Percentiles rank a stretch among this genome's conserved stretches.
Evolutionary conservation across 2,113 vertebrate genomes (phyloP).

Genomic region (Melanotaenia duboulayi): DNA sequence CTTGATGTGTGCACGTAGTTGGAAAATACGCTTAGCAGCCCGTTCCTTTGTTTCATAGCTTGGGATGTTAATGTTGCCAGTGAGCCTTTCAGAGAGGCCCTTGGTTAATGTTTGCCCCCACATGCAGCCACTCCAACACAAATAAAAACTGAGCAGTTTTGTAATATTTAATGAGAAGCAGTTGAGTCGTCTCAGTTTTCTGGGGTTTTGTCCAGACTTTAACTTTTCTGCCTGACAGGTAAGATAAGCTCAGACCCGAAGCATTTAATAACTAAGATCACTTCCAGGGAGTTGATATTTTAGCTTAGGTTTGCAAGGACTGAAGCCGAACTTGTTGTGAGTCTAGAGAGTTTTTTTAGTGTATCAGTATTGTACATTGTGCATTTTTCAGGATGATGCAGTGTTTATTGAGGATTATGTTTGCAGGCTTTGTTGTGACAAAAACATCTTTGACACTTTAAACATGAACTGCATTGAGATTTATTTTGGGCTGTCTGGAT

Average conservation of each 20-base stretch:
- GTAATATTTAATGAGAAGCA: constrained; percentile 39
- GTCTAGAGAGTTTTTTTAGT: too few species aligned
- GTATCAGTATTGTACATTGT: too few species aligned
- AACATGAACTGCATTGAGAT: too few species aligned
- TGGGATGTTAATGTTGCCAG: constrained; percentile 52
- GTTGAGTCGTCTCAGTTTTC: constrained; percentile 29
- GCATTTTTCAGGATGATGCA: neutral
- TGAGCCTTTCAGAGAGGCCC: constrained; percentile 43
- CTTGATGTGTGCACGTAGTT: constrained; percentile 23
- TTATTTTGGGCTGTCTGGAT: too few species aligned
- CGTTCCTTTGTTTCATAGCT: constrained; percentile 38
- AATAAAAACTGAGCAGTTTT: constrained; percentile 39
- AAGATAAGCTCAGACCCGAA: constrained; percentile 9
- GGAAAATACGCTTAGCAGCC: constrained; percentile 46
- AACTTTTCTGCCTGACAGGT: constrained; percentile 15
- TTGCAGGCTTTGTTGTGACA: too few species aligned
- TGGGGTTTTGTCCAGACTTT: neutral
- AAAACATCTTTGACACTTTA: too few species aligned
- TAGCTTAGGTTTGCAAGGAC: too few species aligned
- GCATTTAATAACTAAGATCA: too few species aligned
- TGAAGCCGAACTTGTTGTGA: too few species aligned
- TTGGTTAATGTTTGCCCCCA: constrained; percentile 60
- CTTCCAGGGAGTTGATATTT: too few species aligned
- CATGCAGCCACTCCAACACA: constrained; percentile 29
- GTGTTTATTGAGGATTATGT: too few species aligned